Evolutionary conservation across 1,140 invertebrate species (phyloP).

Genomic region (Ladona fulva): DNA sequence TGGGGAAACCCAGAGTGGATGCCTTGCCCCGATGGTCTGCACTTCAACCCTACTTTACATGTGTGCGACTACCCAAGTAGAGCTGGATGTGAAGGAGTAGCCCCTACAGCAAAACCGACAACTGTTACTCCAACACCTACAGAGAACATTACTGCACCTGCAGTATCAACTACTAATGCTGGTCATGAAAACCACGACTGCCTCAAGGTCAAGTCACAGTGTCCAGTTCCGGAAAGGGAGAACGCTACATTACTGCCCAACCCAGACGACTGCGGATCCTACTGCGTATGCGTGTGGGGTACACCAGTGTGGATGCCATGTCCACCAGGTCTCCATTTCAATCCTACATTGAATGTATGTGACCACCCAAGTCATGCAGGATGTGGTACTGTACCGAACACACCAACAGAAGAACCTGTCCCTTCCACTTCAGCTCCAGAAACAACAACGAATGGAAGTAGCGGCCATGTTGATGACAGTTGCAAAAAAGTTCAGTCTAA

Average conservation of each 20-base stretch:
- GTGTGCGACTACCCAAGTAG: conserved; percentile 27
- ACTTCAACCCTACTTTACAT: conserved; percentile 24
- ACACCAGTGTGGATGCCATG: conserved; percentile 24
- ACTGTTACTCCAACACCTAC: too few species aligned
- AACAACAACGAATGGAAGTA: too few species aligned
- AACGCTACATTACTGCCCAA: conserved; percentile 17
- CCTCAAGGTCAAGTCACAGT: too few species aligned
- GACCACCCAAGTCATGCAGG: conserved; percentile 23
- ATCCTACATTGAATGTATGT: conserved; percentile 26
- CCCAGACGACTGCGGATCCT: conserved; percentile 29
- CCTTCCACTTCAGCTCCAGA: background rate
- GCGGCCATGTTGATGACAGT: background rate
- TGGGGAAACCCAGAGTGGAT: conserved; percentile 25
- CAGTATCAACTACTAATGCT: too few species aligned
- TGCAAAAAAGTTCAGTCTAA: background rate
- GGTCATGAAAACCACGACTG: too few species aligned
- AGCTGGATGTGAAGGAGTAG: conserved; percentile 11
- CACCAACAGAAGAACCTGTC: background rate
- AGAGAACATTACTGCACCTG: too few species aligned
- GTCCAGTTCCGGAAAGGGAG: background rate
- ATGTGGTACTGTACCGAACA: background rate
- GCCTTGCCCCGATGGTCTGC: conserved; percentile 18
- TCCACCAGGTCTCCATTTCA: conserved; percentile 22
- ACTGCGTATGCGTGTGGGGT: conserved; percentile 31
- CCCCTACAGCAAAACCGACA: too few species aligned